Conservation (phyloP, 2,113 vertebrate species). For the Xiphophorus maculatus region DNA sequence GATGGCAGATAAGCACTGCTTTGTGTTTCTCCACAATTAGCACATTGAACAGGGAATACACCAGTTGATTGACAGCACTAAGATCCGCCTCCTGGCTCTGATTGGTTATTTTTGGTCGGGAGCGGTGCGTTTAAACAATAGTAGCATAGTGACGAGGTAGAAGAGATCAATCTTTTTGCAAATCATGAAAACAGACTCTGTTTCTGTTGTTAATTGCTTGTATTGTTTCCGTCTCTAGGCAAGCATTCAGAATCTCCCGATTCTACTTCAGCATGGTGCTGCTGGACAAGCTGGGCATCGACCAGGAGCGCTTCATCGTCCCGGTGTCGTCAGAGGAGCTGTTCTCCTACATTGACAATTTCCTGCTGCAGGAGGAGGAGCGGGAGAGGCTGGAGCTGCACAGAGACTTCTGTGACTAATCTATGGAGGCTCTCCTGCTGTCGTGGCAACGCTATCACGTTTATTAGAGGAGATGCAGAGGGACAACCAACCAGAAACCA, state of each 20-base stretch:
- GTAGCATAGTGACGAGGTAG: no score
- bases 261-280: constrained; percentile 91
- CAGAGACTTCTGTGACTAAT: constrained; percentile 86
- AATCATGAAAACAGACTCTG: no score
- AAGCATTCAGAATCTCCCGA: constrained; percentile 85
- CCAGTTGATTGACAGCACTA: no score
- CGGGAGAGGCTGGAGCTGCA: constrained; percentile 72
- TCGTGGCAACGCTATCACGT: constrained; percentile 27
- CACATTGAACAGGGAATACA: no score
- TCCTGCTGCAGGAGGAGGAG: constrained; percentile 86
- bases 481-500: constrained; percentile 15
- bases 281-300: constrained; percentile 87
- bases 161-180: not conserved
- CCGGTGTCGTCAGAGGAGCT: constrained; percentile 87
- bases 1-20: no score
- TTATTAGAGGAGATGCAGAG: constrained; percentile 11
- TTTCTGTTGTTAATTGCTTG: not conserved
- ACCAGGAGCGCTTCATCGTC: constrained; percentile 89
- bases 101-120: no score
- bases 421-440: constrained; percentile 23
- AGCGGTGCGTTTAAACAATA: no score
- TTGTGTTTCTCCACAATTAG: no score
- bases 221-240: constrained; percentile 74
- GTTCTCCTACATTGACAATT: constrained; percentile 88
- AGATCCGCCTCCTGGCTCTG: no score